A percentile compares a stretch with the other conserved stretches of the same genome.
phyloP scores from a whole-genome alignment of 2,113 vertebrate species.

The Sapajus apella region DNA sequence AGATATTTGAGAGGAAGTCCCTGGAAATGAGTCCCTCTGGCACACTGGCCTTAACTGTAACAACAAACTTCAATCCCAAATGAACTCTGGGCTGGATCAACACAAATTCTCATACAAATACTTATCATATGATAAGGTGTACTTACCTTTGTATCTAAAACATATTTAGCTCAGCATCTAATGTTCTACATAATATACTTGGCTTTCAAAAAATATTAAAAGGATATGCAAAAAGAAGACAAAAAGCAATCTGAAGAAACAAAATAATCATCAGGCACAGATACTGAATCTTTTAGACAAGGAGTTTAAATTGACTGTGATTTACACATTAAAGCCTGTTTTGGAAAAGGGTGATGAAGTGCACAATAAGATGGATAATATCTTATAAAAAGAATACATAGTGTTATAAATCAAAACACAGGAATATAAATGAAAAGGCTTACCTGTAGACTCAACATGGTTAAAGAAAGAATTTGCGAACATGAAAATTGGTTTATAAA shows the following conservation, averaged over 20 bases:
- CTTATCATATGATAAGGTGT: not conserved
- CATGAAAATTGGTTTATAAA: not conserved
- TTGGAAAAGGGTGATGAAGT: not conserved
- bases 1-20: no score
- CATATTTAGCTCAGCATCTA: not conserved
- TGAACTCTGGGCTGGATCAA: not conserved
- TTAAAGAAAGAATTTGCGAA: not conserved
- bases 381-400: not conserved
- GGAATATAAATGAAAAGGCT: not conserved
- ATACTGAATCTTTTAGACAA: not conserved
- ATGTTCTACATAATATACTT: no score
- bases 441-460: not conserved
- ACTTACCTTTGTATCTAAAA: not conserved
- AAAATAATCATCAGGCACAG: not conserved
- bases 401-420: not conserved
- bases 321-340: not conserved
- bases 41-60: not conserved
- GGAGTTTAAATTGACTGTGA: not conserved
- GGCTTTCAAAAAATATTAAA: not conserved
- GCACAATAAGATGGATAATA: not conserved
- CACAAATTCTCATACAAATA: no score
- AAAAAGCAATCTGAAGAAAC: not conserved
- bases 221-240: not conserved
- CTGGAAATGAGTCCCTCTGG: no score
- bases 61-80: not conserved